Evolutionary conservation across 2,797 vertebrate genomes (phyloP).

Genomic region (Bovichtus variegatus): DNA sequence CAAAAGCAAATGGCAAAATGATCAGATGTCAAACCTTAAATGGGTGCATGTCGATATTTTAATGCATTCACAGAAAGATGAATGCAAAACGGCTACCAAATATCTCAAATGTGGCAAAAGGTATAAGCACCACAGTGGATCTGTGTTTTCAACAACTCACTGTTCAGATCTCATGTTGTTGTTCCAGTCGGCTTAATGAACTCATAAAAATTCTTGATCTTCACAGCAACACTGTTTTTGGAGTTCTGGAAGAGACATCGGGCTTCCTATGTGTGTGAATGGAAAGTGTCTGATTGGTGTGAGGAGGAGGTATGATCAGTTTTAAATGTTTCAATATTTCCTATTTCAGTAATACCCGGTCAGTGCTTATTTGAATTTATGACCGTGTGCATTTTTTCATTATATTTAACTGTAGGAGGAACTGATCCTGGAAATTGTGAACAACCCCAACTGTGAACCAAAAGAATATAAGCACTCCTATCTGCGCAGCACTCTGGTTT

Average conservation of each 20-base stretch:
- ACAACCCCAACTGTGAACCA: slow-evolving; percentile 74
- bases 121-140: neutral
- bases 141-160: neutral
- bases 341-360: neutral
- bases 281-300: slow-evolving; percentile 93
- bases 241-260: slow-evolving; percentile 94
- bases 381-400: neutral
- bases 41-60: neutral
- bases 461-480: slow-evolving; percentile 89
- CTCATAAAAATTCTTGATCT: slow-evolving; percentile 24
- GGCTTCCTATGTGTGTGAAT: slow-evolving; percentile 86
- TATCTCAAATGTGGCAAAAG: neutral
- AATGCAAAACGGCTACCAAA: neutral
- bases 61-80: neutral
- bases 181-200: neutral
- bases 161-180: neutral
- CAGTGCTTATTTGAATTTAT: neutral
- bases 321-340: slow-evolving; percentile 1
- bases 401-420: slow-evolving; percentile 87
- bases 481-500: slow-evolving; percentile 83
- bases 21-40: neutral
- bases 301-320: slow-evolving; percentile 90
- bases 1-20: neutral
- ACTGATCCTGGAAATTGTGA: slow-evolving; percentile 90
- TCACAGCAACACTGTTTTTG: slow-evolving; percentile 93